Conservation (phyloP, 2,797 vertebrate genomes). For the Streptopelia turtur region DNA sequence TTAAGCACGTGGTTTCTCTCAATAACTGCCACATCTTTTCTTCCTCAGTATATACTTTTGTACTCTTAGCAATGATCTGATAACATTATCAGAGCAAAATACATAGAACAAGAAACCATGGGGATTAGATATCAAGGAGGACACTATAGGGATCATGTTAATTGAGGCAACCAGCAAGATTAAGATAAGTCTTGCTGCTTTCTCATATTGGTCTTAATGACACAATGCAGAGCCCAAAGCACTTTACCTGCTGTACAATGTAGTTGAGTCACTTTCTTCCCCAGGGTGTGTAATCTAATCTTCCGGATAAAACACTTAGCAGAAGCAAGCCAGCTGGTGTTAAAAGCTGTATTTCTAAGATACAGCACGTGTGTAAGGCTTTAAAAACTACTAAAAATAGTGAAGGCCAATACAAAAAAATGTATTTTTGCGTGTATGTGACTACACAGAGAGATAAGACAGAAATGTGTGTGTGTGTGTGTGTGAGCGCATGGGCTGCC, state of each 20-base stretch:
- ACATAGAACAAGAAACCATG: slow-evolving; percentile 24
- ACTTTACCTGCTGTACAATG: slow-evolving; percentile 58
- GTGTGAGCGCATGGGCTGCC: neutral
- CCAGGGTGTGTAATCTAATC: slow-evolving; percentile 53
- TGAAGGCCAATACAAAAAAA: neutral
- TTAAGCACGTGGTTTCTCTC: slow-evolving; percentile 7
- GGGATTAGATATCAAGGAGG: slow-evolving; percentile 42
- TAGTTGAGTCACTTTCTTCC: slow-evolving; percentile 34
- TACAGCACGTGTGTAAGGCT: neutral
- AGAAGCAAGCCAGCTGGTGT: slow-evolving; percentile 47
- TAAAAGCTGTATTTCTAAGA: slow-evolving; percentile 43
- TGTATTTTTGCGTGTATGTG: neutral
- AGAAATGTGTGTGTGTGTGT: neutral
- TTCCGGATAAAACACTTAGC: slow-evolving; percentile 53
- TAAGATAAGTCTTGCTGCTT: slow-evolving; percentile 56
- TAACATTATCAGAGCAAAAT: slow-evolving; percentile 40
- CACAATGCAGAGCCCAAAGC: slow-evolving; percentile 44
- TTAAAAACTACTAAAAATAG: slow-evolving; percentile 28
- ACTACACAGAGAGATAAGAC: neutral
- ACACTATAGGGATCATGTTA: slow-evolving; percentile 27
- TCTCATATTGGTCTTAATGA: slow-evolving; percentile 31
- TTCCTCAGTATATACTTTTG: slow-evolving; percentile 9
- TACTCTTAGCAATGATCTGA: slow-evolving; percentile 41
- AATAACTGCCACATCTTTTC: neutral
- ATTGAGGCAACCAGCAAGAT: slow-evolving; percentile 63